Conservation (phyloP, 2,888 invertebrate species). For the Cheilosia variabilis region DNA sequence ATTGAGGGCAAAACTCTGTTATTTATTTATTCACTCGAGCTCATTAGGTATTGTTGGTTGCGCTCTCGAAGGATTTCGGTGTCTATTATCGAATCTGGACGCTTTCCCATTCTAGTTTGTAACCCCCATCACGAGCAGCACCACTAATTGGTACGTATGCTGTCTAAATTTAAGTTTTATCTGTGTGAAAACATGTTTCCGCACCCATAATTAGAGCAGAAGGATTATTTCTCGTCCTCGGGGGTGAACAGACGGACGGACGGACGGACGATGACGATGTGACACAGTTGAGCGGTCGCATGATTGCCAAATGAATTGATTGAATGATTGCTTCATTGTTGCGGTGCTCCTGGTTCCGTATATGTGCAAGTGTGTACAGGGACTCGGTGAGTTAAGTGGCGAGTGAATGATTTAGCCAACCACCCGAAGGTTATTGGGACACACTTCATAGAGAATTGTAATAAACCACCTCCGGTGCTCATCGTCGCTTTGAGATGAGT, state of each 20-base stretch:
- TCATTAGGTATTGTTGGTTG: conserved; percentile 68
- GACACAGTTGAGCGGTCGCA: conserved; percentile 70
- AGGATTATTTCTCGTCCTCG: conserved; percentile 46
- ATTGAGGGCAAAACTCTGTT: conserved; percentile 71
- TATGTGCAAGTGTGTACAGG: not conserved
- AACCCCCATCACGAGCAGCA: conserved; percentile 3
- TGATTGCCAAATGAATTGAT: conserved; percentile 76
- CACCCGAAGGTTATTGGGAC: conserved; percentile 48
- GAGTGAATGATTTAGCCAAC: conserved; percentile 28
- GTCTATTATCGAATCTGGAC: not conserved
- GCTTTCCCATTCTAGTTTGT: not conserved
- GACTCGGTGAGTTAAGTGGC: conserved; percentile 22
- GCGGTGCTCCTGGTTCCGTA: conserved; percentile 1
- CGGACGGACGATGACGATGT: conserved; percentile 38
- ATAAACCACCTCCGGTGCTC: conserved; percentile 39
- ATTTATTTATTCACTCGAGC: conserved; percentile 68
- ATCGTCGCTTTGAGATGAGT: conserved; percentile 3
- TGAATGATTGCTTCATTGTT: conserved; percentile 72
- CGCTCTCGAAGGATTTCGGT: conserved; percentile 36
- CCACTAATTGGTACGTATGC: conserved; percentile 61
- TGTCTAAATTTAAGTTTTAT: conserved; percentile 32
- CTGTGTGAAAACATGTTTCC: conserved; percentile 58
- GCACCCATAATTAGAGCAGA: conserved; percentile 66
- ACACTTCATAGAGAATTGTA: conserved; percentile 38
- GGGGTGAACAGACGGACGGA: conserved; percentile 23